Evolutionary conservation across 2,113 vertebrate genomes (phyloP).

Genomic region (Rhagologus leucostigma): DNA sequence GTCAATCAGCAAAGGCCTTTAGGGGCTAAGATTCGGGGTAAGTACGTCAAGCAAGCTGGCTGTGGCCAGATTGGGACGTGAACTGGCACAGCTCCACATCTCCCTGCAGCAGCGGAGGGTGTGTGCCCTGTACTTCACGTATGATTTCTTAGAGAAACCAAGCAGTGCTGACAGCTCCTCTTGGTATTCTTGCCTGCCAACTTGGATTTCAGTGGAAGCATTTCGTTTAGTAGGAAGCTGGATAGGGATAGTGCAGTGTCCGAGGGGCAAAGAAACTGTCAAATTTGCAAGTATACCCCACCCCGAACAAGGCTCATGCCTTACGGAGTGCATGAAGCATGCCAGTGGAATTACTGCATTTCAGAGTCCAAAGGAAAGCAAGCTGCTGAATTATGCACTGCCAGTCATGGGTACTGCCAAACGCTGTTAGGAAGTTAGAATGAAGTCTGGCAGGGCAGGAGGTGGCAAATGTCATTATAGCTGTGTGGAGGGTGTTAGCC

Average conservation of each 20-base stretch:
- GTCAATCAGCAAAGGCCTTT: not conserved
- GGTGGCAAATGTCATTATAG: not conserved
- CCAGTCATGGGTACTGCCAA: not conserved
- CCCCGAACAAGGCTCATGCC: fast-evolving
- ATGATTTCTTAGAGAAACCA: not conserved
- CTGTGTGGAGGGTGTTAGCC: not conserved
- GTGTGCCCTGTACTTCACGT: not conserved
- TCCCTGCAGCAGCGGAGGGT: not conserved
- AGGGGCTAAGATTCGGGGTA: not conserved
- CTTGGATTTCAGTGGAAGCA: not conserved
- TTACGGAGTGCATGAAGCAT: not conserved
- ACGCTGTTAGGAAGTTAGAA: not conserved
- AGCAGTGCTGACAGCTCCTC: not conserved
- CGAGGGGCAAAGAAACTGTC: not conserved
- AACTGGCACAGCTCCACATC: not conserved
- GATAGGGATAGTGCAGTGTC: not conserved
- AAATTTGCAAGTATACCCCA: not conserved
- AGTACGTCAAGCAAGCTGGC: not conserved
- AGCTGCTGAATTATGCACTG: not conserved
- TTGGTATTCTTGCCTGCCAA: not conserved
- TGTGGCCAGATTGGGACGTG: not conserved
- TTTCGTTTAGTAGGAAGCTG: not conserved
- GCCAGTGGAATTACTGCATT: not conserved
- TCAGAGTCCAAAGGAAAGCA: not conserved
- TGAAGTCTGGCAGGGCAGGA: not conserved